Conservation (phyloP, 2,888 invertebrate genomes). For the Leucania comma region DNA sequence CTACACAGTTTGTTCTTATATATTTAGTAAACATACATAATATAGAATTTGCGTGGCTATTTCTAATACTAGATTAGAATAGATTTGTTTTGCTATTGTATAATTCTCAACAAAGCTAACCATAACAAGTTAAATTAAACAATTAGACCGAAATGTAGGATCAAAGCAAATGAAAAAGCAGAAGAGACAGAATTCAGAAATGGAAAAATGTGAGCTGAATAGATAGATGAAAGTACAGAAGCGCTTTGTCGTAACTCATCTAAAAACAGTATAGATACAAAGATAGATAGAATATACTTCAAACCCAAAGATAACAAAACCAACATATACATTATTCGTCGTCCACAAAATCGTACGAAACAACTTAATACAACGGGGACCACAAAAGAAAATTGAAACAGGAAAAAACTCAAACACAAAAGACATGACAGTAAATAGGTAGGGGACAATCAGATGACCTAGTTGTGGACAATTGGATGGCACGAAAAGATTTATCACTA, state of each 20-base stretch:
- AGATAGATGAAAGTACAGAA: slow-evolving; percentile 54
- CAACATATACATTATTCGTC: slow-evolving; percentile 68
- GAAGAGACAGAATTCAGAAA: slow-evolving; percentile 30
- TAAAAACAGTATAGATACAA: slow-evolving; percentile 45
- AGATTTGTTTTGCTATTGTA: neutral
- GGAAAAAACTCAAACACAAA: slow-evolving; percentile 81
- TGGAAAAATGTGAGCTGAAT: slow-evolving; percentile 47
- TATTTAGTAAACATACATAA: neutral
- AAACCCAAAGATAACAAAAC: slow-evolving; percentile 58
- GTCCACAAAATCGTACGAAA: slow-evolving; percentile 76
- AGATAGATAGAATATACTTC: slow-evolving; percentile 46
- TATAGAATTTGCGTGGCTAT: neutral
- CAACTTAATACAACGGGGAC: slow-evolving; percentile 81
- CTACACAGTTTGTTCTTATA: neutral
- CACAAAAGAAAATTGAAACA: slow-evolving; percentile 86
- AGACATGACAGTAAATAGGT: slow-evolving; percentile 82
- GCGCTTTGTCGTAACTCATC: slow-evolving; percentile 58
- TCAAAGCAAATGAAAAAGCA: slow-evolving; percentile 44
- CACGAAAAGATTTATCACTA: slow-evolving; percentile 84
- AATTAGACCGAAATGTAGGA: slow-evolving; percentile 20
- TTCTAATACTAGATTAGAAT: neutral
- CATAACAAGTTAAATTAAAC: slow-evolving; percentile 6
- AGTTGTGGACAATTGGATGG: slow-evolving; percentile 87
- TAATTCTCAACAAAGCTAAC: slow-evolving; percentile 7
- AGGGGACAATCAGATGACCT: slow-evolving; percentile 86